A percentile compares a stretch with the other conserved stretches of the same genome.
Conservation (phyloP, 1,140 invertebrate species). For the Nixonia krombeini region DNA sequence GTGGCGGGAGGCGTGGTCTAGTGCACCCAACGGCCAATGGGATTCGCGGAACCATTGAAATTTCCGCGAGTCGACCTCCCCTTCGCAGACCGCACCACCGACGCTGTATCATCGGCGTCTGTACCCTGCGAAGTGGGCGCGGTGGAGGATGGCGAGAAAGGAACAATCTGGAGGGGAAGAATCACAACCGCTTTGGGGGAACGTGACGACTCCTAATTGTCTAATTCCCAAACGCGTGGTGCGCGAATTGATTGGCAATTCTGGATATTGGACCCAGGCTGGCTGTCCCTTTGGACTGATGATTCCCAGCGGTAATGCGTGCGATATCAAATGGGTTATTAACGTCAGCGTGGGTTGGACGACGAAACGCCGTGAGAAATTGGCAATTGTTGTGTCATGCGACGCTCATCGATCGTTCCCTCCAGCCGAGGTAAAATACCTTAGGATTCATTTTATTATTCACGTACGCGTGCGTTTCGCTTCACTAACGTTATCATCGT, state of each 20-base stretch:
- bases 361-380: constrained; percentile 33
- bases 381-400: constrained; percentile 18
- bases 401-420: neutral
- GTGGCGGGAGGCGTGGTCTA: constrained; percentile 8
- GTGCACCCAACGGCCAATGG: constrained; percentile 25
- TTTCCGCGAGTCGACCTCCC: constrained; percentile 11
- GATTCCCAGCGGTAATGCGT: constrained; percentile 14
- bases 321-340: constrained; percentile 16
- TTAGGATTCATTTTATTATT: neutral
- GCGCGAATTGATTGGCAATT: constrained; percentile 68
- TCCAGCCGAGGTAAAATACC: neutral
- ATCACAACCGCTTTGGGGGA: constrained; percentile 43
- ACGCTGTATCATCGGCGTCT: no score
- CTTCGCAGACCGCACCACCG: constrained; percentile 20
- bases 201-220: constrained; percentile 73
- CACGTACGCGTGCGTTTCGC: no score
- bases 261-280: constrained; percentile 42
- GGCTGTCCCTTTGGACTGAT: constrained; percentile 47
- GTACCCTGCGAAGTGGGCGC: constrained; percentile 5
- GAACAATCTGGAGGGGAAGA: constrained; percentile 28
- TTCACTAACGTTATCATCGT: no score
- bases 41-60: neutral
- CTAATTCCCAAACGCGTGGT: constrained; percentile 68
- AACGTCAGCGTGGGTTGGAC: constrained; percentile 6
- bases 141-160: constrained; percentile 9